Evolutionary conservation across 2,888 invertebrate species (phyloP).

Genomic region (Folsomia manolachei): DNA sequence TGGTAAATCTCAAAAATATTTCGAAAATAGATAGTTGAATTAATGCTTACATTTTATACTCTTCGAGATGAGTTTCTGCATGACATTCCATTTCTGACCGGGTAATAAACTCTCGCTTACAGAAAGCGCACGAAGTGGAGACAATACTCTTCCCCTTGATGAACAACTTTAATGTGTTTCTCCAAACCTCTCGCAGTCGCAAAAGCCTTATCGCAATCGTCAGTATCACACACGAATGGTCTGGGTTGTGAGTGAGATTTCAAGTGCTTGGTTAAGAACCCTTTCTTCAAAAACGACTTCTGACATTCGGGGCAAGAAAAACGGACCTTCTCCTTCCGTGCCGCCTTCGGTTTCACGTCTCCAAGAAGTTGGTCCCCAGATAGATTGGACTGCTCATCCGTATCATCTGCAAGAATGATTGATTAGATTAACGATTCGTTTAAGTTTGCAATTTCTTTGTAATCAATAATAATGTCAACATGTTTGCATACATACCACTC

Average conservation of each 20-base stretch:
- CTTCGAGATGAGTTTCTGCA: slow-evolving; percentile 16
- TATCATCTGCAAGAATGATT: too few species aligned
- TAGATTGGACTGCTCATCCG: background rate
- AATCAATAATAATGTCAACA: too few species aligned
- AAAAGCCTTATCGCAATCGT: slow-evolving; percentile 9
- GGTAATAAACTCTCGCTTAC: slow-evolving; percentile 11
- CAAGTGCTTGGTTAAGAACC: slow-evolving; percentile 1
- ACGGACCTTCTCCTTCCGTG: background rate
- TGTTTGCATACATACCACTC: too few species aligned
- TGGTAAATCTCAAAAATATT: too few species aligned
- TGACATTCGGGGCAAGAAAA: slow-evolving; percentile 3
- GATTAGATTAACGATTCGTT: too few species aligned
- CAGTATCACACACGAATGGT: slow-evolving; percentile 7
- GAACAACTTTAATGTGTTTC: slow-evolving; percentile 8
- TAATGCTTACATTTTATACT: slow-evolving; percentile 18
- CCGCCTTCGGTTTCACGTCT: background rate
- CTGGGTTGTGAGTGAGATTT: slow-evolving; percentile 9
- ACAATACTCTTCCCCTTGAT: background rate
- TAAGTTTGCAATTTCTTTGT: too few species aligned
- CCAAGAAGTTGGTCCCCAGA: background rate
- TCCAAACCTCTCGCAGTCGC: background rate
- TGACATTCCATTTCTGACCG: slow-evolving; percentile 14
- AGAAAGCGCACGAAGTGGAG: slow-evolving; percentile 11
- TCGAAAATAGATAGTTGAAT: too few species aligned
- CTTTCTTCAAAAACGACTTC: slow-evolving; percentile 6